These are phyloP conservation scores for Falco punctatus DNA, from an alignment of 2,113 vertebrate species.

Conservation along the genomic window DNA sequence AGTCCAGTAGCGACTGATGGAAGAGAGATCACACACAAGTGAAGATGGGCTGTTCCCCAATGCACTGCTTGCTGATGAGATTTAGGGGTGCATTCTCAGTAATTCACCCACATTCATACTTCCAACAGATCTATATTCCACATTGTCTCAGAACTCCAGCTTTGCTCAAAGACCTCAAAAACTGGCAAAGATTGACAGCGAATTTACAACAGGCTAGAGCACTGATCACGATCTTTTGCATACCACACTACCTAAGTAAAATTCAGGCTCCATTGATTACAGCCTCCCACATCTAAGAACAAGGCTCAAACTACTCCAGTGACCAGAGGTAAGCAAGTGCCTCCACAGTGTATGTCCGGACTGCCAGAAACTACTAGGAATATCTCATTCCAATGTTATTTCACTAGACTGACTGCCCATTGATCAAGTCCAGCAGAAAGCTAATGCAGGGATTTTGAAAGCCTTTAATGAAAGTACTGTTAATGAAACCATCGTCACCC, in stretches of 20 bases:
- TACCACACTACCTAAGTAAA: neutral
- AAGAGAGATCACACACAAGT: rapidly evolving
- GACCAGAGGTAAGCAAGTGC: neutral
- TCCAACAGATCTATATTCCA: neutral
- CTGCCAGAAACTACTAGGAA: neutral
- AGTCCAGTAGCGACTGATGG: neutral
- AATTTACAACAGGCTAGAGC: neutral
- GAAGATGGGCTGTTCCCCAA: neutral
- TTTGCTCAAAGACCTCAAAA: neutral
- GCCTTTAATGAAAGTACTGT: neutral
- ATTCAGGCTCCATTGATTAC: neutral
- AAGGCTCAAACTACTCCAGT: neutral
- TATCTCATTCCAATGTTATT: neutral
- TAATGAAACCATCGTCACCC: neutral
- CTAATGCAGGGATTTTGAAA: neutral
- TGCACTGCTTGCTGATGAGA: neutral
- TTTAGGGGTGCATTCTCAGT: neutral
- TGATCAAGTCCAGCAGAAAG: neutral
- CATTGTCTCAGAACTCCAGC: neutral
- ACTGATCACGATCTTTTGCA: neutral
- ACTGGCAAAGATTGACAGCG: neutral
- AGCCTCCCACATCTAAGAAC: neutral
- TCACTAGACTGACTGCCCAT: neutral
- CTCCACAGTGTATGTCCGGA: neutral
- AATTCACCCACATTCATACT: neutral